Evolutionary conservation across 2,113 vertebrate genomes (phyloP), one percentile per base, ranked within the genome.

Genomic region (Proterorhinus semilunaris): DNA sequence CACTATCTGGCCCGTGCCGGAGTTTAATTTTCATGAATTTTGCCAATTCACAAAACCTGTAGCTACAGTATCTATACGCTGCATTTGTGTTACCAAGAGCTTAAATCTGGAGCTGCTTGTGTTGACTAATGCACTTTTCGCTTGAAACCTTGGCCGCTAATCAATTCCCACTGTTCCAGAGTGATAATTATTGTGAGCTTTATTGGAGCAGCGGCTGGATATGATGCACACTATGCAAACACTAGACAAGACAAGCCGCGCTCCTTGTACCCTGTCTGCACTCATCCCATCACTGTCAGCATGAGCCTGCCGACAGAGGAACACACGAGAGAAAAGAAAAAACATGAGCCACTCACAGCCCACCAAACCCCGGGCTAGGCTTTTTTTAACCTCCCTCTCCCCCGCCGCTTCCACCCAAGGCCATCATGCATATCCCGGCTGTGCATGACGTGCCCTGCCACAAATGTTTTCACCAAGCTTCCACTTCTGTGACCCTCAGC

Each of bases 401-500:
- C 43, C 47, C 15, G 13, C 15, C 46, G 42, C 51, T 55, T 54
- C 12, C 46, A 84, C 88, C 88, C 89, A 89, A 92, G 84, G 90
- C 87, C 84, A 93, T 92, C 53, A 21, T 55, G 53, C 53, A 90
- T 67, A 71, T 79, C 84, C 90, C 87, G 92, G 86, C 89, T 92
- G 90, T 92, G 89, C 88, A 81, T 86, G 89, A 92, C 91, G 90
- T 92, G 90, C 87, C 87, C 90, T 94, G 91, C 92, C 92, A 92
- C 88, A 94, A 91, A 88, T 93, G 92, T 89, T 95, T 88, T 94
- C 92, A 91, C 91, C 91, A 93, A 91, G 86, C 90, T 92, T 93
- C 91, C 89, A 89, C 93, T 89, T 93, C 90, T 80, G 71, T 91
- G 91, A 91, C 88, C 93, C 92, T 90, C 91, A 94, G 92, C 92